Conservation (phyloP, 1,140 invertebrate genomes). For the Pteromalus puparum region DNA sequence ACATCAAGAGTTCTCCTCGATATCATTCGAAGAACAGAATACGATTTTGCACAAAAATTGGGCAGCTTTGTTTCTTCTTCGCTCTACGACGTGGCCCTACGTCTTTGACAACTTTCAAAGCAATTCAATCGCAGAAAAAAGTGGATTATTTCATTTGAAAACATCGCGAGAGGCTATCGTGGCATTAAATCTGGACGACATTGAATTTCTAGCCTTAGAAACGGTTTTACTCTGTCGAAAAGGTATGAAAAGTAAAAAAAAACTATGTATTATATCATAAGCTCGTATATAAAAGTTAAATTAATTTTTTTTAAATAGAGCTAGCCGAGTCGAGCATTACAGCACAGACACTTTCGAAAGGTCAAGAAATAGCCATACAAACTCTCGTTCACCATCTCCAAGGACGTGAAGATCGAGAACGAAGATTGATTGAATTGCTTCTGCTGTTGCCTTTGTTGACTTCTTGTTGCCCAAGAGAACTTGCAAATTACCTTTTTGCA, state of each 20-base stretch:
- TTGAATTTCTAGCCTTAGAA: conserved; percentile 80
- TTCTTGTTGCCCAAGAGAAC: conserved; percentile 63
- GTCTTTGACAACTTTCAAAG: conserved; percentile 70
- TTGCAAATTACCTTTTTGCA: conserved; percentile 64
- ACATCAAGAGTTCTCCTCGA: conserved; percentile 74
- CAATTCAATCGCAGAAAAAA: conserved; percentile 33
- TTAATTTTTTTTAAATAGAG: conserved; percentile 57
- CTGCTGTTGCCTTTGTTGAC: conserved; percentile 65
- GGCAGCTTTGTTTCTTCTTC: conserved; percentile 78
- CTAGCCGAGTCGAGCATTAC: conserved; percentile 57
- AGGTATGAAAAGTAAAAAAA: conserved; percentile 67
- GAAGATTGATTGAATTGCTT: conserved; percentile 63
- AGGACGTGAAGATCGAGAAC: conserved; percentile 55
- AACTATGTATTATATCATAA: neutral
- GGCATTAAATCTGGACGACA: conserved; percentile 75
- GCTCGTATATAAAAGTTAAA: neutral
- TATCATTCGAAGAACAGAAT: conserved; percentile 75
- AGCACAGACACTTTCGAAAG: conserved; percentile 54
- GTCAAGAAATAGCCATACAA: conserved; percentile 61
- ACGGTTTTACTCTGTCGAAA: conserved; percentile 79
- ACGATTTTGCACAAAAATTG: conserved; percentile 77
- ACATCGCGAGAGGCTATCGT: conserved; percentile 64
- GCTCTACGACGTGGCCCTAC: conserved; percentile 79
- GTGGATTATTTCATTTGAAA: conserved; percentile 57
- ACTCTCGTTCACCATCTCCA: conserved; percentile 61